Conservation (phyloP, 2,113 vertebrate genomes). For the Emydura subglobosa region DNA sequence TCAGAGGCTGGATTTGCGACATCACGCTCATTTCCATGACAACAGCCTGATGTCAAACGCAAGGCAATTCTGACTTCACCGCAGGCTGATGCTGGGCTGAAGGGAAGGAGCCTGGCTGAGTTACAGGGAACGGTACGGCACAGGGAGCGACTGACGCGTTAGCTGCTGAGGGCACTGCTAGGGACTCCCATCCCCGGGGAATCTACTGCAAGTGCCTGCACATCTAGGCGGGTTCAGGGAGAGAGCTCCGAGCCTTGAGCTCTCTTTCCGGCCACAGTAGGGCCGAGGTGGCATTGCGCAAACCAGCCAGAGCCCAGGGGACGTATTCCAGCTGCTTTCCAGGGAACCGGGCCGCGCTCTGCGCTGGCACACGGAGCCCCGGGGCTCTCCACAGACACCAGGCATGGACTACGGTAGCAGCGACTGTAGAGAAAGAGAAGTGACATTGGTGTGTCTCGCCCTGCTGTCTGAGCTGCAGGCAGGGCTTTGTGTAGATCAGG, state of each 20-base stretch:
- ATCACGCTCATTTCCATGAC: neutral
- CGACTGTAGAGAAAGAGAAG: neutral
- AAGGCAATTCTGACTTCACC: neutral
- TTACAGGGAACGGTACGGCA: neutral
- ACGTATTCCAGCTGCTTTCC: neutral
- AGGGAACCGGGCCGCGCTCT: accelerated
- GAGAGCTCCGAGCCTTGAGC: neutral
- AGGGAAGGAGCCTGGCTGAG: neutral
- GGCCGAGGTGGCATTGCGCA: neutral
- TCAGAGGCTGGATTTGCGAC: neutral
- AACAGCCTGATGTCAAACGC: neutral
- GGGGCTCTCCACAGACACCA: accelerated
- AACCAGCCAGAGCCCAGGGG: neutral
- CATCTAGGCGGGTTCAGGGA: neutral
- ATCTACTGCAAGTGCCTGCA: neutral
- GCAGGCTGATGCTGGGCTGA: neutral
- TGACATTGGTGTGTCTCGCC: neutral
- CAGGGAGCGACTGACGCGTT: accelerated
- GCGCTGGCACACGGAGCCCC: neutral
- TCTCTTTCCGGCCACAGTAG: neutral
- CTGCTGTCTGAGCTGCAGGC: neutral
- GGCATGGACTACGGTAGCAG: neutral
- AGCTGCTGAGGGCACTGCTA: neutral
- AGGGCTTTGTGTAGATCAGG: slow-evolving; percentile 47
- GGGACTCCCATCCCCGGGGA: neutral